Conservation (phyloP, 2,888 invertebrate genomes). For the Rutpela maculata region DNA sequence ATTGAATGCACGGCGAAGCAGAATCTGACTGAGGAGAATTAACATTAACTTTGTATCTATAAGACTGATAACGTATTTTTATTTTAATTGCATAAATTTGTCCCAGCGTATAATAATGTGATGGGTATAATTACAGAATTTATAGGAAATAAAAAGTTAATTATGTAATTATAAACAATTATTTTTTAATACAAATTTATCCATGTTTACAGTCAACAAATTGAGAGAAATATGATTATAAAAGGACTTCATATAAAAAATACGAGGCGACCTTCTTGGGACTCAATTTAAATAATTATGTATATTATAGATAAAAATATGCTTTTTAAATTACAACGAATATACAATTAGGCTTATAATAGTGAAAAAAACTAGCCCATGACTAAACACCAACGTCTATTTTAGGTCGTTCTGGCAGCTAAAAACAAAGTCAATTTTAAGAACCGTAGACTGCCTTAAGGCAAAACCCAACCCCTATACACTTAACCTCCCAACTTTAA, state of each 20-base stretch:
- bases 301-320: conserved; percentile 19
- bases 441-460: conserved; percentile 53
- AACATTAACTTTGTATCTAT: conserved; percentile 4
- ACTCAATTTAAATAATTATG: conserved; percentile 24
- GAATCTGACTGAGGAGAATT: background rate
- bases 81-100: background rate
- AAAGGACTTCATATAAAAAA: background rate
- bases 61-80: background rate
- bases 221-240: conserved; percentile 13
- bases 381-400: conserved; percentile 27
- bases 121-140: conserved; percentile 22
- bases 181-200: conserved; percentile 10
- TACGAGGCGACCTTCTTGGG: conserved; percentile 9
- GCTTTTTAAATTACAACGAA: conserved; percentile 9
- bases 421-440: conserved; percentile 55
- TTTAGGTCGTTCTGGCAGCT: conserved; percentile 17
- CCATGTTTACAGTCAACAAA: background rate
- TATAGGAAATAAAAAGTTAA: conserved; percentile 17
- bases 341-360: conserved; percentile 14
- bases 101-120: conserved; percentile 21
- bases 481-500: conserved; percentile 61
- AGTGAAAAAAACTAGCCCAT: conserved; percentile 19
- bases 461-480: conserved; percentile 56
- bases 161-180: conserved; percentile 5
- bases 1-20: background rate